A percentile compares a stretch with the other conserved stretches of the same genome.
Conservation (phyloP, 2,113 vertebrate species). For the Notothenia coriiceps region DNA sequence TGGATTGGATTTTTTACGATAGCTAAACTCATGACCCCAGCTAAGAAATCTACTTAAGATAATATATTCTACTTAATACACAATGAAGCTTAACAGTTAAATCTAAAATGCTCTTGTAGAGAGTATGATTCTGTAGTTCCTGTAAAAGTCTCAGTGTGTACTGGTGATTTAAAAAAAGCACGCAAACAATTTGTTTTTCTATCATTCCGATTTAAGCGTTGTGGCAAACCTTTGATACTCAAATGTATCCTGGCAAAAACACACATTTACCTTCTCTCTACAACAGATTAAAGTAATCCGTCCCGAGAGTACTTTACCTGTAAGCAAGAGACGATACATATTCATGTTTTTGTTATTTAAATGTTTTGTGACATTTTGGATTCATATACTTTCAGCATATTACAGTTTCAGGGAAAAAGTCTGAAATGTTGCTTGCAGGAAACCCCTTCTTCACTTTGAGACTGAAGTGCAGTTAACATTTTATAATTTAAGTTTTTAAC, state of each 20-base stretch:
- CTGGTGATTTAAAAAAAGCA: no score
- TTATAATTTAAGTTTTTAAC: background rate
- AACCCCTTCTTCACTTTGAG: background rate
- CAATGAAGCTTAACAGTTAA: slow-evolving; percentile 7
- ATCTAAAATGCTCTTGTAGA: background rate
- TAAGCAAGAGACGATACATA: background rate
- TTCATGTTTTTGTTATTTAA: background rate
- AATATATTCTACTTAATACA: slow-evolving; percentile 9
- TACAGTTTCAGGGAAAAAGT: background rate
- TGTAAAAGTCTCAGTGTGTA: no score
- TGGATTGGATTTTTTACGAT: slow-evolving; percentile 50
- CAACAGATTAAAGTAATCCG: background rate
- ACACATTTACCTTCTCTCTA: background rate
- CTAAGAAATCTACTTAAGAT: slow-evolving; percentile 37
- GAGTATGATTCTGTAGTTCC: background rate
- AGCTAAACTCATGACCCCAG: slow-evolving; percentile 6
- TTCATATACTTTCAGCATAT: background rate
- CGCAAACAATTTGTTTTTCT: background rate
- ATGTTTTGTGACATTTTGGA: background rate
- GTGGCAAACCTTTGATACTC: background rate
- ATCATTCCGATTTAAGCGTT: background rate
- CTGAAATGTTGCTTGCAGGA: background rate
- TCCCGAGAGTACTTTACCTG: background rate
- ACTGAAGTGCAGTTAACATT: background rate
- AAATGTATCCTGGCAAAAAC: background rate